phyloP scores from a whole-genome alignment of 2,888 invertebrate genomes.

The Agrypnus murinus region DNA sequence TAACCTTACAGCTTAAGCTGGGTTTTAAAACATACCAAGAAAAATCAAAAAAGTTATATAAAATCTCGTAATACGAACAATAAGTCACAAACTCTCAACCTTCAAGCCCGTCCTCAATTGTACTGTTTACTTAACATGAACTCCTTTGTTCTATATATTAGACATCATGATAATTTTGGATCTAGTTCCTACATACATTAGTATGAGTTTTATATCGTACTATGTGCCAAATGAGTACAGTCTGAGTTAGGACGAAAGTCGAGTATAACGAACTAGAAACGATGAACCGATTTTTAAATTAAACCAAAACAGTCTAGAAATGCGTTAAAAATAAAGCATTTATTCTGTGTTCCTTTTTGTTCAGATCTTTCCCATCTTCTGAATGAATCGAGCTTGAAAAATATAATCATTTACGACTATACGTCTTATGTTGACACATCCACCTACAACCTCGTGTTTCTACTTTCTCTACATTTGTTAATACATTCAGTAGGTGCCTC shows the following conservation, averaged over 20 bases:
- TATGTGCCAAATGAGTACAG: constrained; percentile 26
- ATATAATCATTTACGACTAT: neutral
- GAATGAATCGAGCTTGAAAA: too few relatives aligned
- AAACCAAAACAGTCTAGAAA: neutral
- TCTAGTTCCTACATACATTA: constrained; percentile 11
- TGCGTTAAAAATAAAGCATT: neutral
- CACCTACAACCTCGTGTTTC: constrained; percentile 20
- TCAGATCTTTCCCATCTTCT: neutral
- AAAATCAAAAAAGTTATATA: too few relatives aligned
- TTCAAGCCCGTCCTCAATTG: neutral
- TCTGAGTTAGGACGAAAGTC: constrained; percentile 26
- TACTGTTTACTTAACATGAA: neutral
- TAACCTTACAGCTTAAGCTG: too few relatives aligned
- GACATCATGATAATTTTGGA: constrained; percentile 29
- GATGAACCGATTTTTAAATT: neutral
- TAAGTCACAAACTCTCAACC: neutral
- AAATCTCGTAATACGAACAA: too few relatives aligned
- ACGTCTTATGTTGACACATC: constrained; percentile 28
- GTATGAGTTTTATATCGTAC: constrained; percentile 24
- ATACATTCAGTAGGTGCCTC: neutral
- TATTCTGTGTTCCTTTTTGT: neutral
- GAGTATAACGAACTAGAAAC: neutral
- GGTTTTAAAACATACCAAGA: too few relatives aligned
- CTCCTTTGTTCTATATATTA: constrained; percentile 12
- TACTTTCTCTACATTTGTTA: constrained; percentile 4